Base-by-base conservation (phyloP, 1,140 invertebrate species). In the Galleria mellonella region DNA sequence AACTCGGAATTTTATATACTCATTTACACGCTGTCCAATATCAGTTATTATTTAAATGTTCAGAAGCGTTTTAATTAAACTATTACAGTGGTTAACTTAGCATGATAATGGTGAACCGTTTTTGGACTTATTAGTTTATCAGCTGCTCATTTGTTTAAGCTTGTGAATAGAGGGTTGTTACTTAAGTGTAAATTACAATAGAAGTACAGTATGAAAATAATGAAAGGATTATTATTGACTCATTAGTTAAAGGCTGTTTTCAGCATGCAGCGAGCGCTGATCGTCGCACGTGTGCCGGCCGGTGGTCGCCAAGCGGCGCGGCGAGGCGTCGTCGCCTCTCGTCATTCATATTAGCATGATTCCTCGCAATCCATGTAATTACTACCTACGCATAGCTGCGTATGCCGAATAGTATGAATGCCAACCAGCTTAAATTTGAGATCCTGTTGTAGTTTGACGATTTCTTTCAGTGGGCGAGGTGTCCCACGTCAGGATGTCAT, bases 331-430 rank as follows among this genome's bases (percentile, higher is more conserved):
- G 50, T 50, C 44, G 50, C 52, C 46, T 48, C 61, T 62, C 55
- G 58, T 72, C 69, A 73, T 75, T 73, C 72, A 73, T 76, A 67
- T 62, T 63, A 68, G 62, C 54, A 62, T 43, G 50, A 50, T 61
- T 65, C 62, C 61, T 73, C 45, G 49, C 57, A 54, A 68, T 60
- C 54, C 47, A 49, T 46, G 31, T 49, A 56, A 56, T 57, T 53
- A 51, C 62, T 57, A 52, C 55, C 63, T 61, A 62, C 65, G 46
- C 59, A 43, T 41, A 38, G 47, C 48, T 53, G 57, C 44, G 55
- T 57, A 53, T 62, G 54, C 45, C 38, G 56, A 38, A 51, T 49
- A 38, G 47, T 32, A 56, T 55, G 55, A 42, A 37, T 55, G 33
- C 41, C 37, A 39, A 36, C 17, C 17, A 23, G 17, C 17, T 23